Base-by-base conservation (phyloP, 37 sponge, comb jelly and placozoan species). In the Geodia barretti region DNA sequence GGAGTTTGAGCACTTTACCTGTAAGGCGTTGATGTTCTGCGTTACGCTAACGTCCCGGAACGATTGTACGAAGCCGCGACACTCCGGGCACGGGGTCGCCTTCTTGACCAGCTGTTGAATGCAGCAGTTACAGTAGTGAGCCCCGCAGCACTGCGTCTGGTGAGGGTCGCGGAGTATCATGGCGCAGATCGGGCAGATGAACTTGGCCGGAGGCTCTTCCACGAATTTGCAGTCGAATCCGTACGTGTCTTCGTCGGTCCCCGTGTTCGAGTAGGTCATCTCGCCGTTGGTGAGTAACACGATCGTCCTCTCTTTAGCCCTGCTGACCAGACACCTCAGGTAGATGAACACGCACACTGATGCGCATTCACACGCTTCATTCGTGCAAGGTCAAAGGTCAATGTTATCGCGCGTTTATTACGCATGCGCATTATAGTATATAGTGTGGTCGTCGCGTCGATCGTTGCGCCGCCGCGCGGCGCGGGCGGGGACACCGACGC, bases 101-200 rank as follows among this genome's bases (percentile, higher is more conserved):
- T 58, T 39, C n/a, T 62, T 1, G 35, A 3, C 64, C 11, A 64
- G 5, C 4, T 64, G 37, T 2, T 3, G 23, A 1, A 64, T 39
- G 33, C 79, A 78, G 3, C 36, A 31, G 8, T 30, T 23, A 41
- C 79, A 78, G 29, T 60, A 62, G 39, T 78, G 59, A 23, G 19
- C 14, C 21, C 79, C 79, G 29, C 79, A 78, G 67, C 79, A 78
- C n/a, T 40, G 4, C 3, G 63, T 32, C 3, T 60, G 59, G 42
- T 78, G 67, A 2, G 79, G 79, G 17, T 78, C 79, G 0, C 79
- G 59, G n/a, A 78, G 67, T 1, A 78, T 9, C 68, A 78, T 7
- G n/a, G 23, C 17, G 35, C 79, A 78, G 23, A 78, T 32, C 35
- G 41, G 79, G 38, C 79, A 78, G 31, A 35, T 36, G n/a, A 60